A percentile compares a stretch with the other conserved stretches of the same genome.
phyloP scores from a whole-genome alignment of 1,140 invertebrate genomes.

The Drosophila chauvacae region DNA sequence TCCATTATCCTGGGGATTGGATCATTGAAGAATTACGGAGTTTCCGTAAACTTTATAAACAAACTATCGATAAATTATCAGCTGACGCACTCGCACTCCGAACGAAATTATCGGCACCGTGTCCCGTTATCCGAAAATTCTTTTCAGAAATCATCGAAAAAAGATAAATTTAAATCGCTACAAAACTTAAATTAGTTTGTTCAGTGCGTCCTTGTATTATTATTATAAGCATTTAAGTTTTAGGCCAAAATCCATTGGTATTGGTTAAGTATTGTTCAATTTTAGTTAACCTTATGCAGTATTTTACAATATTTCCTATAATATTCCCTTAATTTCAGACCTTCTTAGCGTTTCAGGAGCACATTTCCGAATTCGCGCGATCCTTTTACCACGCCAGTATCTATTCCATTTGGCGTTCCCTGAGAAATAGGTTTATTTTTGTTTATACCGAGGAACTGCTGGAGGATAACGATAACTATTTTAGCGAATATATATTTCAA shows the following conservation, averaged over 20 bases:
- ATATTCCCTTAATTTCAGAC: conserved; percentile 7
- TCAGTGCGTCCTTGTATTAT: background rate
- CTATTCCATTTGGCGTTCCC: conserved; percentile 72
- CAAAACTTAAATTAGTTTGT: background rate
- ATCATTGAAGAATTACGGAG: background rate
- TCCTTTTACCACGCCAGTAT: conserved; percentile 69
- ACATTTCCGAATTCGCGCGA: conserved; percentile 61
- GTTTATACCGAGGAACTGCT: conserved; percentile 57
- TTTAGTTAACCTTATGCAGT: background rate
- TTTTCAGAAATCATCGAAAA: no score
- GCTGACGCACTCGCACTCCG: background rate
- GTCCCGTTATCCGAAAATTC: background rate
- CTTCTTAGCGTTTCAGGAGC: conserved; percentile 70
- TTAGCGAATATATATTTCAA: conserved; percentile 55
- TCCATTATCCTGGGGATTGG: conserved; percentile 41
- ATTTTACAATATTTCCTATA: background rate
- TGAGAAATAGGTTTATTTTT: conserved; percentile 68
- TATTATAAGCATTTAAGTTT: background rate
- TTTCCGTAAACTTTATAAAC: background rate
- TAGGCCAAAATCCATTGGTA: background rate
- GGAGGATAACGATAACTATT: conserved; percentile 1
- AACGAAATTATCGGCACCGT: background rate
- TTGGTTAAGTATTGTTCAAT: background rate
- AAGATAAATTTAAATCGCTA: background rate
- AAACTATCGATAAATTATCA: conserved; percentile 30